Conservation (phyloP, 1,140 invertebrate species). For the Ceratosolen solmsi region DNA sequence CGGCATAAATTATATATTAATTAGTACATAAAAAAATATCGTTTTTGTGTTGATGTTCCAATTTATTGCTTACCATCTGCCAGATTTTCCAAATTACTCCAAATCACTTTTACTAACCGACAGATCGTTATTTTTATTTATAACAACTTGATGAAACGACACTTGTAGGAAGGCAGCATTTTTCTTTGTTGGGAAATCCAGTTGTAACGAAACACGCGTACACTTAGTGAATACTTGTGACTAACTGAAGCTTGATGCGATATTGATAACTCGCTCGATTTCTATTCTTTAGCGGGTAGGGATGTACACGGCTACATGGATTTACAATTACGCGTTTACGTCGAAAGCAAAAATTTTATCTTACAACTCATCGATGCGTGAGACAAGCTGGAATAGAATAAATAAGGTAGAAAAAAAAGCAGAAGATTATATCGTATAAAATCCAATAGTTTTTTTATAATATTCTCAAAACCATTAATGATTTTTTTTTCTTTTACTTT, state of each 20-base stretch:
- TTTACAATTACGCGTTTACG: slow-evolving; percentile 21
- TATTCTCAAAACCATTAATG: too few relatives aligned
- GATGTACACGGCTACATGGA: slow-evolving; percentile 26
- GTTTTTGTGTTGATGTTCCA: too few relatives aligned
- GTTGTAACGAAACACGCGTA: background rate
- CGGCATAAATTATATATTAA: too few relatives aligned
- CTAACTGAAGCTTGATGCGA: slow-evolving; percentile 9
- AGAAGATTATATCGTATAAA: too few relatives aligned
- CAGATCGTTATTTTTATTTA: background rate
- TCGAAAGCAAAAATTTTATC: slow-evolving; percentile 10
- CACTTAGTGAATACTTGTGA: slow-evolving; percentile 15
- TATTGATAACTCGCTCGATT: slow-evolving; percentile 29
- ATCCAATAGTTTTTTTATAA: too few relatives aligned
- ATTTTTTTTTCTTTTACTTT: too few relatives aligned
- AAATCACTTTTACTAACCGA: background rate
- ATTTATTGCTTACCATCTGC: slow-evolving; percentile 36
- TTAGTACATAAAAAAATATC: too few relatives aligned
- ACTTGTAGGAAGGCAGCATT: background rate
- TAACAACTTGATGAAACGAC: background rate
- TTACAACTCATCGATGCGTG: too few relatives aligned
- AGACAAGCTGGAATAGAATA: too few relatives aligned
- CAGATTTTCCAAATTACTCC: background rate
- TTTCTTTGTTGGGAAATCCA: background rate
- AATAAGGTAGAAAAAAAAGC: too few relatives aligned
- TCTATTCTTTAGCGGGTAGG: slow-evolving; percentile 33